Conservation (phyloP, 2,888 invertebrate genomes). For the Rosalia funebris region DNA sequence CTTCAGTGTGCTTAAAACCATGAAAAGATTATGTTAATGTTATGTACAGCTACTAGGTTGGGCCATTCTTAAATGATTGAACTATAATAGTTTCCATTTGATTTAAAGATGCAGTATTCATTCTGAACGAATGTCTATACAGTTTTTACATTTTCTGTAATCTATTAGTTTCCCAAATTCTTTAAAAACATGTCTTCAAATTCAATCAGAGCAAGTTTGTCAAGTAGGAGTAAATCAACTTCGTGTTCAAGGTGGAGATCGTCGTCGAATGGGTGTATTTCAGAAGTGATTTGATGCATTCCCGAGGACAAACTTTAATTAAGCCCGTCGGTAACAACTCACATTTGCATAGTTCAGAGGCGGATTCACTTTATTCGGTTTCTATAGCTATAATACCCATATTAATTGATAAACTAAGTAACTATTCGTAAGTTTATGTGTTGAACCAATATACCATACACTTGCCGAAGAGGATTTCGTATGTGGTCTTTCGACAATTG, state of each 20-base stretch:
- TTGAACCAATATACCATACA: neutral
- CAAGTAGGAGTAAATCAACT: conserved; percentile 9
- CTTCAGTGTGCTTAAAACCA: too few relatives aligned
- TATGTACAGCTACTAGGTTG: too few relatives aligned
- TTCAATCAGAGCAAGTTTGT: neutral
- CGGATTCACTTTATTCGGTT: conserved; percentile 30
- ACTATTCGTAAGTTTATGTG: neutral
- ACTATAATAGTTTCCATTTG: too few relatives aligned
- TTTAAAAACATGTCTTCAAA: conserved; percentile 1
- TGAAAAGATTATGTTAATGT: too few relatives aligned
- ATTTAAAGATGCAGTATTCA: too few relatives aligned
- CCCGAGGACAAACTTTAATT: conserved; percentile 39
- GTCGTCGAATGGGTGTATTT: conserved; percentile 15
- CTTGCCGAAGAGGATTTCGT: neutral
- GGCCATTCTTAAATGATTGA: too few relatives aligned
- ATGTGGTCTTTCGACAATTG: neutral
- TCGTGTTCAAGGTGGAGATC: conserved; percentile 2
- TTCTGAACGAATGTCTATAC: too few relatives aligned
- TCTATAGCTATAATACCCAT: conserved; percentile 20
- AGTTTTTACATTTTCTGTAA: too few relatives aligned
- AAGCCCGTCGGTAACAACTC: conserved; percentile 36
- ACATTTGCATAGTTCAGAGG: conserved; percentile 44
- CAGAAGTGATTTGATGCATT: conserved; percentile 31
- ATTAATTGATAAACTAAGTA: conserved; percentile 36
- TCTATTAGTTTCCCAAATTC: too few relatives aligned